Base-by-base conservation (phyloP, 2,888 invertebrate species). In the Netelia fuscicornis region DNA sequence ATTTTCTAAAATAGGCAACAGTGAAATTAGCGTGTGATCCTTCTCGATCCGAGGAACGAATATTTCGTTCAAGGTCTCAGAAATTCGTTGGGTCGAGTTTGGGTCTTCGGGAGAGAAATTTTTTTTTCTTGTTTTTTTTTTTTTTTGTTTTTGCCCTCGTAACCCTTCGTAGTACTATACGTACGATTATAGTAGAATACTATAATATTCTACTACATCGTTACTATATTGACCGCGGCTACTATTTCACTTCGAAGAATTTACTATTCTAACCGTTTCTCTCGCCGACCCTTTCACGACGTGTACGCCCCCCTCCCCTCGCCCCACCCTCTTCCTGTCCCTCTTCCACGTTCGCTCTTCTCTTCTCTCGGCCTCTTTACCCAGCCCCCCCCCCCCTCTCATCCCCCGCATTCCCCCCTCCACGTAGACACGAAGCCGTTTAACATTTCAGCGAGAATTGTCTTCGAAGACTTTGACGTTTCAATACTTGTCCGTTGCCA, bases 181-280 rank as follows among this genome's bases (percentile, higher is more conserved):
- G 13, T 48, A 48, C 48, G 10, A 48, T 48, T 48, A 48, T 48
- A 48, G 48, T 6, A 48, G 13, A 48, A 48, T 72, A 60, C 60
- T 78, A 68, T 62, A 37, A 62, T 78, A 74, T 65, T n/a, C 30
- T 65, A 80, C 64, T 67, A 75, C 52, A 64, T 56, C 60, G 71
- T 83, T 80, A 83, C 83, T 83, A 76, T 71, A 79, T 74, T 56
- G 62, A 79, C 79, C 75, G 62, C 60, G 74, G 68, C 74, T 5
- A 75, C 79, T 79, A 83, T 74, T 75, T 75, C 70, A 52, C 75
- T 83, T 75, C 80, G 58, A 71, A 75, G 83, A 83, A 83, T 71
- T 83, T 76, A 76, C 83, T 75, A 83, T 83, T 70, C 64, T 11
- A 75, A 79, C 74, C 74, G 79, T 75, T 74, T 68, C 68, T 70